Evolutionary conservation across 2,113 vertebrate genomes (phyloP).

Genomic region (Archocentrus centrarchus): DNA sequence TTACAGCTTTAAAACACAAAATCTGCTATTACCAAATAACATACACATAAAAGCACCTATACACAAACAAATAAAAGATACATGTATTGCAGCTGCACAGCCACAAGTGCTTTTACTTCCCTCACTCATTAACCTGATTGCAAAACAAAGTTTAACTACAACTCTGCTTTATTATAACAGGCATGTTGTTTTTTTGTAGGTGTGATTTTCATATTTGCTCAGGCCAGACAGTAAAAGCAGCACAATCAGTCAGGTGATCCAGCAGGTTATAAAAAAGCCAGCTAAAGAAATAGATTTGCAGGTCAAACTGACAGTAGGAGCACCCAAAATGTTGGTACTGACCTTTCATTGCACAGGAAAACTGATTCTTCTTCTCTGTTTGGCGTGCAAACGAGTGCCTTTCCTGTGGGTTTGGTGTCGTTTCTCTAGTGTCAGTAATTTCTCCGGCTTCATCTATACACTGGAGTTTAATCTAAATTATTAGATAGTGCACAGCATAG

Average conservation of each 20-base stretch:
- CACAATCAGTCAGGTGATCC: too few species aligned
- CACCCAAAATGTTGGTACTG: not conserved
- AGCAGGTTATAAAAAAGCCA: too few species aligned
- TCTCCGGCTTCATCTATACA: rapidly evolving
- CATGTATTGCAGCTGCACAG: not conserved
- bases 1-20: not conserved
- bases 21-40: not conserved
- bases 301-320: not conserved
- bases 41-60: not conserved
- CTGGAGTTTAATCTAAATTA: not conserved
- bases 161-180: rapidly evolving
- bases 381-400: not conserved
- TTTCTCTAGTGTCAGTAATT: not conserved
- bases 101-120: too few species aligned
- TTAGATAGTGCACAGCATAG: not conserved
- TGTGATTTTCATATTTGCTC: too few species aligned
- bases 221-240: too few species aligned
- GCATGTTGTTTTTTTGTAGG: too few species aligned
- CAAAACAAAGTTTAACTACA: not conserved
- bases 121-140: not conserved
- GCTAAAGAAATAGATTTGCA: not conserved
- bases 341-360: not conserved
- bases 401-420: not conserved
- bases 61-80: not conserved
- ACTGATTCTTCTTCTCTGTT: not conserved